A percentile compares a stretch with the other conserved stretches of the same genome.
These are phyloP conservation scores for Xanthia togata DNA, from an alignment of 2,888 invertebrate species.

Conservation along the genomic window DNA sequence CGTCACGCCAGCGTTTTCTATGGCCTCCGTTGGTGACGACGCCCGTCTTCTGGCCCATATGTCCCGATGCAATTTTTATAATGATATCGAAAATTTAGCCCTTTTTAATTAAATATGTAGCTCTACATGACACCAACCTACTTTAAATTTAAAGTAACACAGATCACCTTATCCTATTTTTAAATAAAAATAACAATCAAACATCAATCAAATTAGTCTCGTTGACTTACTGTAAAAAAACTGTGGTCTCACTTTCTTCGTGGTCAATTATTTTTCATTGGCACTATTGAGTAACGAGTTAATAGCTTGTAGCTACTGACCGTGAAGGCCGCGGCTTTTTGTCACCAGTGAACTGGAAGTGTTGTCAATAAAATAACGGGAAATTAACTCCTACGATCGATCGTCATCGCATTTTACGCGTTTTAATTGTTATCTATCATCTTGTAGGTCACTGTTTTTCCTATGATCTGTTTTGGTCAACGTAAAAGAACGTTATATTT, in stretches of 20 bases:
- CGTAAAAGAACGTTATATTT: too few species aligned
- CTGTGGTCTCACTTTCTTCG: conserved; percentile 75
- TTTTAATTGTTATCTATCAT: too few species aligned
- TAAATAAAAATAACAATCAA: conserved; percentile 44
- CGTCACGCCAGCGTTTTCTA: too few species aligned
- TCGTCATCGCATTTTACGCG: not conserved
- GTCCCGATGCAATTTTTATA: too few species aligned
- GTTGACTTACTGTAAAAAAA: conserved; percentile 58
- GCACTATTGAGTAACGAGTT: conserved; percentile 82
- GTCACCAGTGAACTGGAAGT: conserved; percentile 56
- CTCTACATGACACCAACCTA: too few species aligned
- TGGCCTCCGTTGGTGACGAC: too few species aligned
- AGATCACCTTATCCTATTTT: conserved; percentile 20
- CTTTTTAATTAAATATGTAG: too few species aligned
- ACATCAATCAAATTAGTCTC: conserved; percentile 60
- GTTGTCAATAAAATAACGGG: conserved; percentile 52
- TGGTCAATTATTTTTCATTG: conserved; percentile 81
- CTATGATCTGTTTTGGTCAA: too few species aligned
- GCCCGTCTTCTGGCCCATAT: too few species aligned
- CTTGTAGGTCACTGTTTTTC: too few species aligned
- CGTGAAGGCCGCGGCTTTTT: conserved; percentile 85
- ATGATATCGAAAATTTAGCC: too few species aligned
- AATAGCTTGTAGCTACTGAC: conserved; percentile 68
- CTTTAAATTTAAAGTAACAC: not conserved
- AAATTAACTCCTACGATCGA: conserved; percentile 39